Conservation (phyloP, 2,797 vertebrate species). For the Sebastes hubbsi region DNA sequence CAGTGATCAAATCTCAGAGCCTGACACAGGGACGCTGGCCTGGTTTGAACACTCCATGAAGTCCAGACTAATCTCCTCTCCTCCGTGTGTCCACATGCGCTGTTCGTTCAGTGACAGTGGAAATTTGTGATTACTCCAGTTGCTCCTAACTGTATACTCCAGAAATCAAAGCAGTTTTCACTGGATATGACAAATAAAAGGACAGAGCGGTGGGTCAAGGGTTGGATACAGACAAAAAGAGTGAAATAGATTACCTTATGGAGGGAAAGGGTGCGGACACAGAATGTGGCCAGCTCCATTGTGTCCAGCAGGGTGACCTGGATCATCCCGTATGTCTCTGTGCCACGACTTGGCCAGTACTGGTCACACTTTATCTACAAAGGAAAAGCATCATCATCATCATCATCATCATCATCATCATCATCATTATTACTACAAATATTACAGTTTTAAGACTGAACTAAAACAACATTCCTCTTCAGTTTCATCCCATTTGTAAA, state of each 20-base stretch:
- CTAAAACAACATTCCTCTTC: neutral
- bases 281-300: slow-evolving; percentile 96
- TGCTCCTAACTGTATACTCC: slow-evolving; percentile 17
- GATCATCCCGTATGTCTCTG: slow-evolving; percentile 93
- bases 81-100: slow-evolving; percentile 14
- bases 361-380: slow-evolving; percentile 96
- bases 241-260: slow-evolving; percentile 87
- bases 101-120: neutral
- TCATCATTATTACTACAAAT: neutral
- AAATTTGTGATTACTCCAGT: slow-evolving; percentile 15
- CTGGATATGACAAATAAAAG: slow-evolving; percentile 14
- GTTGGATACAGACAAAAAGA: neutral
- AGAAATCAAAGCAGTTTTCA: slow-evolving; percentile 26
- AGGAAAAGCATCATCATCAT: neutral
- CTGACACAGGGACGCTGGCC: slow-evolving; percentile 56
- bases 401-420: neutral
- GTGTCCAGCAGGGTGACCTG: slow-evolving; percentile 95
- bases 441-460: neutral
- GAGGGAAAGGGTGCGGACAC: slow-evolving; percentile 93
- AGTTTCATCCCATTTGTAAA: neutral
- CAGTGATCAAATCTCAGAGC: slow-evolving; percentile 66
- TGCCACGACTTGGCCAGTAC: slow-evolving; percentile 96
- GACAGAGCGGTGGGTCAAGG: slow-evolving; percentile 11
- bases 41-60: slow-evolving; percentile 54
- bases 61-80: slow-evolving; percentile 53